Percentiles rank a stretch among this genome's conserved stretches.
phyloP scores from a whole-genome alignment of 2,888 invertebrate genomes.

The Nomada lathburiana region DNA sequence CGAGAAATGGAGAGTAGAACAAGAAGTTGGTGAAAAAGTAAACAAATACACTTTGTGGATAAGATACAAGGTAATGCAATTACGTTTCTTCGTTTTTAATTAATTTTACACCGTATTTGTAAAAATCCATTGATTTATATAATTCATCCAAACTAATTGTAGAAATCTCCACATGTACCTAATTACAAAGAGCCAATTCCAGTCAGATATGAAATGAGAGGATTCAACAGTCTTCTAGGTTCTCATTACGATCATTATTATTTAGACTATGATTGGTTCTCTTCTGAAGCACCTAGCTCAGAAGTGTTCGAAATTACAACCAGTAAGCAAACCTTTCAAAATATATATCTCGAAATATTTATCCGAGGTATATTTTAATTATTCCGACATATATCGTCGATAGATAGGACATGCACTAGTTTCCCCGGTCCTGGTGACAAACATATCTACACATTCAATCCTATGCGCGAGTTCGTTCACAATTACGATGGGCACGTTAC shows the following conservation, averaged over 20 bases:
- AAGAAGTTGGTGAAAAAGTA: conserved; percentile 90
- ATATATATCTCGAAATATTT: conserved; percentile 15
- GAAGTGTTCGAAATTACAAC: conserved; percentile 89
- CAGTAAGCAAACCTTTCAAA: conserved; percentile 84
- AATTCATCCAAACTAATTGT: conserved; percentile 22
- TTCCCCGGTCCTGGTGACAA: conserved; percentile 95
- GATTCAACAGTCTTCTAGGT: conserved; percentile 95
- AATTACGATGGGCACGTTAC: conserved; percentile 89
- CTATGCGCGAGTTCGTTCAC: conserved; percentile 95
- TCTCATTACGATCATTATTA: conserved; percentile 98
- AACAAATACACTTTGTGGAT: conserved; percentile 97
- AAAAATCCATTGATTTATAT: conserved; percentile 10
- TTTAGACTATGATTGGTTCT: conserved; percentile 89
- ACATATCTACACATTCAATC: conserved; percentile 94
- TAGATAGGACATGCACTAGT: conserved; percentile 89
- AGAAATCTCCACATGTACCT: conserved; percentile 78
- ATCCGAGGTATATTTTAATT: conserved; percentile 10
- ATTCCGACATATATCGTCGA: neutral
- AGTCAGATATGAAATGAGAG: conserved; percentile 95
- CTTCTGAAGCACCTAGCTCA: conserved; percentile 88
- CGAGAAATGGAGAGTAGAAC: conserved; percentile 91
- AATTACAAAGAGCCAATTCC: conserved; percentile 78
- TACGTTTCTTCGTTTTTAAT: neutral
- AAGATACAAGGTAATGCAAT: conserved; percentile 87
- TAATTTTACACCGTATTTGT: conserved; percentile 3